Base-by-base conservation (phyloP, 1,140 invertebrate genomes). In the Drosophila punjabiensis region DNA sequence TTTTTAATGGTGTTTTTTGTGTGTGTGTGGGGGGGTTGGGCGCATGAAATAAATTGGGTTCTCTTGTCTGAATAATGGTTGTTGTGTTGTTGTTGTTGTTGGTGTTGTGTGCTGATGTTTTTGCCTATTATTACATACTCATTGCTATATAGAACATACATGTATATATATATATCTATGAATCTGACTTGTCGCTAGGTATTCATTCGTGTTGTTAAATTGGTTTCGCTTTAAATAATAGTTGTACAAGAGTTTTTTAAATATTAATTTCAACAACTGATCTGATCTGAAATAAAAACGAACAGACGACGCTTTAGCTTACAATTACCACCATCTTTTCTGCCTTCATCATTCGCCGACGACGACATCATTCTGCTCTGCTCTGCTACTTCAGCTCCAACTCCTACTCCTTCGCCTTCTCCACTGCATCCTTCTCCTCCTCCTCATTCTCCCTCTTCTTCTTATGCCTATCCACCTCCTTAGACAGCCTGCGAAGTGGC, bases 401-500 rank as follows among this genome's bases (percentile, higher is more conserved):
- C 45, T 55, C 43, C 50, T 56, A 37, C 45, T 67, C 30, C 60
- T 69, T 48, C 60, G 43, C 24, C 52, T 86, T 24, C 41, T 45
- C 69, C 45, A 39, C 48, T 32, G 28, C 30, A 48, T 59, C 47
- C 20, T 43, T 32, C 53, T 55, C 20, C 50, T 24, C 37, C 33
- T 55, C 37, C 52, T 37, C 28, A 30, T 60, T 24, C 28, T 65
- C 14, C 65, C 45, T 37, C 55, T 35, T 13, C 30, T 69, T 10
- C 50, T 84, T n/a, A 35, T 37, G 45, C n/a, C 13, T 18, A 33
- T 37, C 58, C 28, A 28, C 33, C 65, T 30, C 16, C 47, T 92
- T 93, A 93, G 69, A 93, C 92, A 24, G 92, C 92, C 81, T 93
- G 92, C 47, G 92, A 93, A 50, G 92, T 81, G 64, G 92, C 92